Evolutionary conservation across 2,113 vertebrate species (phyloP), one percentile per base, ranked within the genome.

Genomic region (Solea solea): DNA sequence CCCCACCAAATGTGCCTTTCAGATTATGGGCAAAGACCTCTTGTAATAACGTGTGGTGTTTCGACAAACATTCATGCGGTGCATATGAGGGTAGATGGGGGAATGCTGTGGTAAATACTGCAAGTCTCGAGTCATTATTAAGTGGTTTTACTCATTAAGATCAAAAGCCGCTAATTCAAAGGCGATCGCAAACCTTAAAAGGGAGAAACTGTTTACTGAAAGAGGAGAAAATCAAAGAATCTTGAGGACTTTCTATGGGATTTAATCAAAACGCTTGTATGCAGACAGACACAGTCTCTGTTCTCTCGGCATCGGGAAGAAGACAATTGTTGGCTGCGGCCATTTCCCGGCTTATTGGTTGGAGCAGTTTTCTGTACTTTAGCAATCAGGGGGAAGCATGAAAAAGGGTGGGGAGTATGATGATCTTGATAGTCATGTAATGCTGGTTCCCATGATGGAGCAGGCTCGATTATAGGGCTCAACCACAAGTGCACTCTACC

Each of bases 91-190:
- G 76, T 42, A 71, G 78, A 68, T 11, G 66, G 5, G 21, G 65
- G 78, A 90, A 82, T 64, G 78, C 76, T 89, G 90, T 21, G 86
- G 90, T 83, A 64, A 84, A 87, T 83, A 54, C 64, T 65, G 64
- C 42, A 80, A 65, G 86, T 91, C 86, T 80, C 27, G 45, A 88
- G 78, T 91, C 90, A 82, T 92, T 91, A 93, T 90, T 89, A 77
- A 71, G 83, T 68, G 80, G 89, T 91, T 91, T 90, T 81, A 71
- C 83, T 93, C 83, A 89, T 92, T 89, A 90, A 87, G 87, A 89
- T 91, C 90, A 93, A 89, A 91, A 84, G 84, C 82, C 58, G 2
- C 61, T 69, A 54, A 87, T 75, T 91, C 82, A 90, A 90, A 90
- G 80, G 72, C 72, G 4, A 80, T 83, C 73, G 67, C 55, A 49